phyloP scores from a whole-genome alignment of 37 sponge, comb jelly and placozoan species.

The Haliclona indistincta region DNA sequence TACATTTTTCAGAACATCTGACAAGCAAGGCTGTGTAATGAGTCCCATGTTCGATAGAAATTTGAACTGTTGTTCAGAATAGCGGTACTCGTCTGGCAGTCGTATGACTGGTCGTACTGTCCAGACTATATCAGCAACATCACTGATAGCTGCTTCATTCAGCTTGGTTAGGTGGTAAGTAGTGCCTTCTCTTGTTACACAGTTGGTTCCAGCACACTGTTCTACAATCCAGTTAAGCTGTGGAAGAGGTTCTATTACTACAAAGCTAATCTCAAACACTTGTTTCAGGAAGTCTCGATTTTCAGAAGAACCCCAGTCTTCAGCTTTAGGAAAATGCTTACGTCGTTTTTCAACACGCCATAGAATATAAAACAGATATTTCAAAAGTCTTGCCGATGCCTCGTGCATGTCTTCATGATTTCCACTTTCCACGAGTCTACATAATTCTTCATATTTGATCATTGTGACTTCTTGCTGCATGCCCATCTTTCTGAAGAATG shows the following conservation, averaged over 20 bases:
- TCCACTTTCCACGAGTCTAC: not conserved
- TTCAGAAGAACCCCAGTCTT: not conserved
- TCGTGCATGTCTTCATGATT: not conserved
- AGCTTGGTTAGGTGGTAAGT: not conserved
- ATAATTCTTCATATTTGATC: conserved; percentile 7
- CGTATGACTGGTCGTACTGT: conserved; percentile 4
- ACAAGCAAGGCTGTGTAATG: not conserved
- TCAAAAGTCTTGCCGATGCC: not conserved
- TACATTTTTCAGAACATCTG: not conserved
- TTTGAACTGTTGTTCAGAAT: not conserved
- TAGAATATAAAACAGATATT: not conserved
- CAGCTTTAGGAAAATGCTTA: not conserved
- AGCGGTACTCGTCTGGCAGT: not conserved
- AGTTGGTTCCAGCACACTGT: not conserved
- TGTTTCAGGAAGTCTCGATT: not conserved
- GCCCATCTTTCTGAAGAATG: conserved; percentile 20
- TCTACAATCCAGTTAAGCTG: not conserved
- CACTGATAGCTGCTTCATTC: not conserved
- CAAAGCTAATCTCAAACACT: conserved; percentile 17
- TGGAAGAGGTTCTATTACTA: not conserved
- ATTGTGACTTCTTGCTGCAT: conserved; percentile 2
- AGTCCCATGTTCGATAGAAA: not conserved
- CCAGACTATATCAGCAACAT: not conserved
- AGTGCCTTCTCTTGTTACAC: not conserved
- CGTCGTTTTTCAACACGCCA: not conserved